Evolutionary conservation across 2,888 invertebrate genomes (phyloP).

Genomic region (Podotricha telesiphe): DNA sequence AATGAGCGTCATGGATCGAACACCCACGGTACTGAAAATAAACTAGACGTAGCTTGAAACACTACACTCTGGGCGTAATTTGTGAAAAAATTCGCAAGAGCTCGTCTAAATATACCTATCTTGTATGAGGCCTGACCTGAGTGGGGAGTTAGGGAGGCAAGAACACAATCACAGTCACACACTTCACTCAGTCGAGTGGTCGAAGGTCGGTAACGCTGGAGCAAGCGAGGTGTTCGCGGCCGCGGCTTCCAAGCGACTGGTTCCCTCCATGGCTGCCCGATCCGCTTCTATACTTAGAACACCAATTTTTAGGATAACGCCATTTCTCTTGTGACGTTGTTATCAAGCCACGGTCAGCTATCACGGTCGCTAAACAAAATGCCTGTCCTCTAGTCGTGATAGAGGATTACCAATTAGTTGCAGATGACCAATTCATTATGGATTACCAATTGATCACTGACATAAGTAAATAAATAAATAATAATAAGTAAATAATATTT

Average conservation of each 20-base stretch:
- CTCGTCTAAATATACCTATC: slow-evolving; percentile 35
- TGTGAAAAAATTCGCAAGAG: slow-evolving; percentile 45
- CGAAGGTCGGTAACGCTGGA: slow-evolving; percentile 76
- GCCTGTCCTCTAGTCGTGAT: background rate
- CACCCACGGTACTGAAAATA: slow-evolving; percentile 74
- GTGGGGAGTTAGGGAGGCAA: slow-evolving; percentile 44
- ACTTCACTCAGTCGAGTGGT: slow-evolving; percentile 80
- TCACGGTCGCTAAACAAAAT: slow-evolving; percentile 74
- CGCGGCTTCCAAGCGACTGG: slow-evolving; percentile 81
- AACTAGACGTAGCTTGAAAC: slow-evolving; percentile 76
- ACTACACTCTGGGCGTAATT: slow-evolving; percentile 62
- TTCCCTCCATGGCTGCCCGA: slow-evolving; percentile 55
- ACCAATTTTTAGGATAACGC: slow-evolving; percentile 61
- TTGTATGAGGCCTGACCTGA: slow-evolving; percentile 47
- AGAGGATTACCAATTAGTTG: background rate
- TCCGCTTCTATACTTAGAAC: slow-evolving; percentile 72
- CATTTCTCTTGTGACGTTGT: slow-evolving; percentile 65
- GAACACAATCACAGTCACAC: slow-evolving; percentile 79
- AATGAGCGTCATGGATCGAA: slow-evolving; percentile 45
- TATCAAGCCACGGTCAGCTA: slow-evolving; percentile 56
- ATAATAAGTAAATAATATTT: too few relatives aligned
- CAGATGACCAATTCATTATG: background rate
- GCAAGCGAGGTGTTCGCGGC: slow-evolving; percentile 76
- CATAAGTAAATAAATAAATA: too few relatives aligned
- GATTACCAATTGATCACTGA: background rate